These are phyloP conservation scores for Hypercompe scribonia DNA, from an alignment of 2,888 invertebrate genomes.

Conservation along the genomic window DNA sequence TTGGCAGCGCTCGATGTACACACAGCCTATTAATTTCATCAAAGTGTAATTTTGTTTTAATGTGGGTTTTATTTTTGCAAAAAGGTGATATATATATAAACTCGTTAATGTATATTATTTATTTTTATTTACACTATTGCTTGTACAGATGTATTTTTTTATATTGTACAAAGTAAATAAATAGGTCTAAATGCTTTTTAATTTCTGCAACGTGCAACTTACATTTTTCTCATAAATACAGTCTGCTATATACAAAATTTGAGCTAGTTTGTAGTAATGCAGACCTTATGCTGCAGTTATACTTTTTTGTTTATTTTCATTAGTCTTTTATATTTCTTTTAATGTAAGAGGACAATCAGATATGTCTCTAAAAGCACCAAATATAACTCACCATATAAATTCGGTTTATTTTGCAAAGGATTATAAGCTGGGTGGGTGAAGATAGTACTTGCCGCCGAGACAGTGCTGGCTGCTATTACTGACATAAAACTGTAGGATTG, in stretches of 20 bases:
- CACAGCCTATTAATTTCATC: neutral
- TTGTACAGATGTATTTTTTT: neutral
- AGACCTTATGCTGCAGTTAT: neutral
- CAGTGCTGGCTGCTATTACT: neutral
- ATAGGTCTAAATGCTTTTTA: neutral
- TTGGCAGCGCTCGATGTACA: neutral
- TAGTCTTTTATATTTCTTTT: neutral
- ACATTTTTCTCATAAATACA: neutral
- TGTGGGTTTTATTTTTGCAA: neutral
- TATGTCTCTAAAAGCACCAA: neutral
- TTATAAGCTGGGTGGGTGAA: neutral
- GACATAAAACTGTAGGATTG: neutral
- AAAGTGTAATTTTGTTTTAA: neutral
- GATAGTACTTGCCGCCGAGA: neutral
- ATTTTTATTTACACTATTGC: slow-evolving; percentile 1
- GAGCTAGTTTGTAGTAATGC: neutral
- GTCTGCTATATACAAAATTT: neutral
- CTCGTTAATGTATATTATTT: neutral
- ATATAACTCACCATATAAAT: neutral
- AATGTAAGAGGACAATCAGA: neutral
- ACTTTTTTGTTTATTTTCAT: neutral
- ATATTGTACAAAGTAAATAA: neutral
- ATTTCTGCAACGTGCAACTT: neutral
- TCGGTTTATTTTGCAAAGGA: neutral
- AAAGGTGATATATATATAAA: neutral